phyloP scores from a whole-genome alignment of 30 jellyfish, hydroid and myxozoan genomes.

The Cassiopea xamachana region DNA sequence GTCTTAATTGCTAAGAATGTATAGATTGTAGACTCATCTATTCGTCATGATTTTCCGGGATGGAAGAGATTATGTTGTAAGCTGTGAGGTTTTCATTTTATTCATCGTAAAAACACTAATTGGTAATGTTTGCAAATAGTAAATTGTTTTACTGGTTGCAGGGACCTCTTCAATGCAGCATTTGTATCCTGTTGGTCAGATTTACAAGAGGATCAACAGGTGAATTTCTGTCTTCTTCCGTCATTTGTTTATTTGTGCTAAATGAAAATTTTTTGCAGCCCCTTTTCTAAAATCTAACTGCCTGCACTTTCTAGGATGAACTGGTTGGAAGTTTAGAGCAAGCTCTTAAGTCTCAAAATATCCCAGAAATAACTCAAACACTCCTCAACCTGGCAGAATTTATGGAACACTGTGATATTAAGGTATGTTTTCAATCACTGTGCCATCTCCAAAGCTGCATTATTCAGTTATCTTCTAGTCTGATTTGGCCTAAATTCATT shows the following conservation, averaged over 20 bases:
- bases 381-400: constrained; percentile 92
- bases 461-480: no score
- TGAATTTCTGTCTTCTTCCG: neutral
- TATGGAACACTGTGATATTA: constrained; percentile 97
- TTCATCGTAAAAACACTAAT: no score
- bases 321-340: constrained; percentile 85
- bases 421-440: constrained; percentile 37
- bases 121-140: neutral
- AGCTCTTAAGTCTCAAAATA: constrained; percentile 92
- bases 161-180: constrained; percentile 98
- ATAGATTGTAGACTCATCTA: no score
- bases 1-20: no score
- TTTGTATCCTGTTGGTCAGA: constrained; percentile 99
- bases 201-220: constrained; percentile 92
- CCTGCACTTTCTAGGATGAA: constrained; percentile 62
- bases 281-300: neutral
- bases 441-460: no score
- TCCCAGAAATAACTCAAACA: constrained; percentile 93
- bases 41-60: no score
- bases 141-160: neutral
- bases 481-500: no score
- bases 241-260: neutral
- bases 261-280: neutral
- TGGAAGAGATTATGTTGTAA: no score
- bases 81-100: no score